Evolutionary conservation across 2,113 vertebrate genomes (phyloP), one percentile per base, ranked within the genome.

Genomic region (Heterocephalus glaber): DNA sequence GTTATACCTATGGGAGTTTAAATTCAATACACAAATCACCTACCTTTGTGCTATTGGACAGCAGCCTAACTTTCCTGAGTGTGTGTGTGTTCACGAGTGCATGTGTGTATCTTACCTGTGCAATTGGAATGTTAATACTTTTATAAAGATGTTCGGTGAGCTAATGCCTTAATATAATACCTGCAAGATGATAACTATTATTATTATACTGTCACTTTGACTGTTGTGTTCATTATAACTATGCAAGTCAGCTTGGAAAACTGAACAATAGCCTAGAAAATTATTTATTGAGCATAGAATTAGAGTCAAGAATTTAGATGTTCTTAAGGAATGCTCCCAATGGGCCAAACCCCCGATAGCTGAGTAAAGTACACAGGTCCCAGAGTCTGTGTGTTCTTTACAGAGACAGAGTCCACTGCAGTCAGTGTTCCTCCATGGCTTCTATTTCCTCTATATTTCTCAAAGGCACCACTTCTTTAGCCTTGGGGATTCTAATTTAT

Each of bases 141-240:
- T 52, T 93, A 54, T 91, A 77, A 86, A 95, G 49, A 80, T 70
- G 22, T 79, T 92, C 70, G 2, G 0, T 65, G 94, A 95, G 33
- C 79, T 86, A 44, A 74, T 61, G 52, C 58, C 28, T 68, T 82
- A n/a, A 41, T 38, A 33, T 33, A 68, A 88, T 72, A 58, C 52
- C 70, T n/a, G 7, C 38, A 74, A 95, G 58, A 61, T 58, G 65
- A 38, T n/a, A 47, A 30, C 63, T 84, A 49, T 72, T 86, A 7
- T 92, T 80, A 44, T 17, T 60, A 30, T 61, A 33, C 5, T 83
- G 41, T 85, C 60, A 65, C 44, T 95, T 86, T 89, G 49, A 7
- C 61, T 90, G 24, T 82, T 95, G 70, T 95, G 76, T 82, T 86
- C 38, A 47, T 93, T 82, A 8, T 82, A 86, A 61, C 24, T 63